Conservation (phyloP, 2,113 vertebrate species). For the Podiceps cristatus region DNA sequence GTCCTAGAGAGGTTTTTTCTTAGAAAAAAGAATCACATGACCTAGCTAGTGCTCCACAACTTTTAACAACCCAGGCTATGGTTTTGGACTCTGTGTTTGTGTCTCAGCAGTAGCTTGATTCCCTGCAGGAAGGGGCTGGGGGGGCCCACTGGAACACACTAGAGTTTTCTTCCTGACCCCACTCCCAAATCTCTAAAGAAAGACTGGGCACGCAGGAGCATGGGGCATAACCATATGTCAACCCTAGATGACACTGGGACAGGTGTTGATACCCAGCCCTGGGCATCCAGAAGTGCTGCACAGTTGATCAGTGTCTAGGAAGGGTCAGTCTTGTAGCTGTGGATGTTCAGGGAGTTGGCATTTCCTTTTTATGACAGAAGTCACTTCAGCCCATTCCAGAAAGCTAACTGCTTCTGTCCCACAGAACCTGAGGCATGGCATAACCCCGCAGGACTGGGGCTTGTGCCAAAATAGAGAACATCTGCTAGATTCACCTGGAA, state of each 20-base stretch:
- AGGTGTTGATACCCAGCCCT: background rate
- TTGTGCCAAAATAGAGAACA: background rate
- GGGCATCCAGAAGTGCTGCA: background rate
- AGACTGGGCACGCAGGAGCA: background rate
- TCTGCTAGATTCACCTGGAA: background rate
- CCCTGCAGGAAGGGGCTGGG: background rate
- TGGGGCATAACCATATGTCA: background rate
- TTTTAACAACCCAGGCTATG: background rate
- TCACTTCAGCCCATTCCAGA: background rate
- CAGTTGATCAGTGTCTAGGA: background rate
- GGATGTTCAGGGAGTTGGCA: background rate
- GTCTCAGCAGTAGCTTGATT: background rate
- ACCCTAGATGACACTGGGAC: background rate
- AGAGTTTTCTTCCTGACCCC: background rate
- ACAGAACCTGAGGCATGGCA: background rate
- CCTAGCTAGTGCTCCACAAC: background rate
- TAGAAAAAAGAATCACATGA: background rate
- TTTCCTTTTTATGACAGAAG: background rate
- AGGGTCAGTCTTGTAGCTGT: background rate
- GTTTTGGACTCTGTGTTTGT: background rate
- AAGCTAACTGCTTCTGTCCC: background rate
- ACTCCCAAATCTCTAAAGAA: background rate
- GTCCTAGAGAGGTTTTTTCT: background rate
- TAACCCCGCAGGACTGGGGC: rapidly evolving
- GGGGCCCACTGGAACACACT: background rate